Evolutionary conservation across 92 coral and sea anemone genomes (phyloP), one percentile per base, ranked within the genome.

Genomic region (Palythoa caribaeorum): DNA sequence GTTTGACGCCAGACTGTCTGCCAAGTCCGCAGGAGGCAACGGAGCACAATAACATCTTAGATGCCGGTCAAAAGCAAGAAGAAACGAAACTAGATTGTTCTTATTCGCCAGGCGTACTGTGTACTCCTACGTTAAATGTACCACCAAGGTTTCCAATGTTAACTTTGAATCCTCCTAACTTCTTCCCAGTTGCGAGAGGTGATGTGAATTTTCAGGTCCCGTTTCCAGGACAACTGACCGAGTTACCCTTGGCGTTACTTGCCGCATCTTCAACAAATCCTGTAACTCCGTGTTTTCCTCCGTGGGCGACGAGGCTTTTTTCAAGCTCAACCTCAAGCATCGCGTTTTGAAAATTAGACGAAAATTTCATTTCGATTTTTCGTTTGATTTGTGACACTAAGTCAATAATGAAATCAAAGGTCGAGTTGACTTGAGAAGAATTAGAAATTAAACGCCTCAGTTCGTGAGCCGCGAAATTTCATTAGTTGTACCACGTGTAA

Each of bases 321-420:
- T 60, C 87, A 13, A 14, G 77, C 47, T 19, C 83, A 5, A 4
- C 65, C 20, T 78, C 66, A 13, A 89, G 62, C 17, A 74, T 88
- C 59, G 91, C 93, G 91, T 83, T 88, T 79, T 63, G 89, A 84
- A 88, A 83, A 88, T 71, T 51, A 71, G 83, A 60, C 13, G 68
- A 88, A 88, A 66, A 68, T 76, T 88, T 76, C 93, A 83, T 87
- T 57, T 71, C 6, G 84, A 44, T 38, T 77, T 59, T 13, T 35
- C 89, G 76, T 55, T 20, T n/a, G 35, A 59, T 72, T 66, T 65
- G 15, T 6, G 39, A 38, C 72, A 28, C 12, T 65, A 17, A 37
- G 36, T 47, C 73, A 63, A 47, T 76, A 20, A 40, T 15, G 11
- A 20, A 8, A 65, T 57, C 59, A 40, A 68, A 40, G 55, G 17